Base-by-base conservation (phyloP, 2,888 invertebrate genomes). In the Mimas tiliae region DNA sequence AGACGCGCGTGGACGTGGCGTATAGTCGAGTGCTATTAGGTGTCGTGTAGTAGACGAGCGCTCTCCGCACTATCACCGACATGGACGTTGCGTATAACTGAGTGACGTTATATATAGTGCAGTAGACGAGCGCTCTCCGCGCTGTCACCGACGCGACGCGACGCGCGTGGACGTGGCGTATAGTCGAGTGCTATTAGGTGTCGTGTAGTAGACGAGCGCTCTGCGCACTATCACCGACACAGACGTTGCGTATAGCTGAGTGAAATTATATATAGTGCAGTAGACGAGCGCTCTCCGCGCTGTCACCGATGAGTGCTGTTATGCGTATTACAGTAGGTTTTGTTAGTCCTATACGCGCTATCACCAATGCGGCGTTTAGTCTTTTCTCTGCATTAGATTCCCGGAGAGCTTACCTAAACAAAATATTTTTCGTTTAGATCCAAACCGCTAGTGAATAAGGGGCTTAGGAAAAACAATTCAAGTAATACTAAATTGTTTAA, bases 401-500 rank as follows among this genome's bases (percentile, higher is more conserved):
- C 52, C 52, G 27, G 12, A 52, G 51, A 21, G 21, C 51, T 21
- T 27, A 27, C 6, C 4, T 6, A 14, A 33, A 34, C n/a, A n/a
- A n/a, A 53, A n/a, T 34, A 3, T 14, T 52, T 38, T 9, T n/a
- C n/a, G 9, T n/a, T n/a, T 34, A 7, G n/a, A 38, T 7, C 27
- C 6, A 53, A 64, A 12, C 4, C 42, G 3, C 8, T 64, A 64
- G 27, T 64, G 12, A 33, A 47, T 64, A 55, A 64, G 27, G 27
- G 45, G 16, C 19, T 55, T 47, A 16, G 33, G n/a, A 7, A 38
- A 27, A 53, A 64, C 52, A 52, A 64, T 64, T 53, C 52, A 38
- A 53, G 52, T 52, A 64, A n/a, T 45, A 53, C 45, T 64, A 50
- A 64, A 53, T 55, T 64, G 64, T 45, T 64, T 55, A 27, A 64